phyloP scores from a whole-genome alignment of 2,113 vertebrate species.

The Antennarius striatus region DNA sequence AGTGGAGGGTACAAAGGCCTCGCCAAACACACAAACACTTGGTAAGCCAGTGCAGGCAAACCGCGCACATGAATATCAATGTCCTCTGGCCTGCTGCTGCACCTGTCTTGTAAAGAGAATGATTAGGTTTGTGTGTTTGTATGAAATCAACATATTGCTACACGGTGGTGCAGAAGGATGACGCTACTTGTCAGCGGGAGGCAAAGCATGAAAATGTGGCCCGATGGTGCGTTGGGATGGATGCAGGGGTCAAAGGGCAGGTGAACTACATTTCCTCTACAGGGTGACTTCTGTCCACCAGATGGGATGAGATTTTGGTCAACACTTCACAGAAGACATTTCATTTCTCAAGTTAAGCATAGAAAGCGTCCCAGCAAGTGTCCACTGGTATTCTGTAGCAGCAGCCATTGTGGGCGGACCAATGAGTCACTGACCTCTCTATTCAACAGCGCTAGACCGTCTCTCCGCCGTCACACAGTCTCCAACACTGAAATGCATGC shows the following conservation, averaged over 20 bases:
- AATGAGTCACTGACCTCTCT: slow-evolving; percentile 24
- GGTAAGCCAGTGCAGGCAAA: slow-evolving; percentile 10
- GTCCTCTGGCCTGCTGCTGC: slow-evolving; percentile 18
- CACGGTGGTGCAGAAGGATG: not conserved
- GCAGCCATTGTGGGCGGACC: slow-evolving; percentile 1
- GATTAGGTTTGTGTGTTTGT: not conserved
- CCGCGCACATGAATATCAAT: slow-evolving; percentile 16
- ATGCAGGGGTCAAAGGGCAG: slow-evolving; percentile 42
- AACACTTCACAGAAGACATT: not conserved
- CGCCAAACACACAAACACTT: slow-evolving; percentile 41
- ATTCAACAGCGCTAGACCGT: slow-evolving; percentile 23
- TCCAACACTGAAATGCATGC: slow-evolving; percentile 2
- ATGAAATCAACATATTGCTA: not conserved
- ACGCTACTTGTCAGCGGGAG: slow-evolving; percentile 6
- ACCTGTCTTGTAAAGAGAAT: not conserved
- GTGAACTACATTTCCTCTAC: not conserved
- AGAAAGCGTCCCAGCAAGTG: slow-evolving; percentile 11
- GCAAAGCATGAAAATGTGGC: slow-evolving; percentile 10
- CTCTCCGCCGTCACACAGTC: slow-evolving; percentile 26
- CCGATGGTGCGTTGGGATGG: not conserved
- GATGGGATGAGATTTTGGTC: not conserved
- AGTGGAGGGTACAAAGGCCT: slow-evolving; percentile 72
- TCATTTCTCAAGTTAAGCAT: not conserved
- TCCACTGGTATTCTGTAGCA: slow-evolving; percentile 22
- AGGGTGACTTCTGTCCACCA: slow-evolving; percentile 11